These are phyloP conservation scores for Varanus komodoensis DNA, from an alignment of 2,113 vertebrate species.

Conservation along the genomic window DNA sequence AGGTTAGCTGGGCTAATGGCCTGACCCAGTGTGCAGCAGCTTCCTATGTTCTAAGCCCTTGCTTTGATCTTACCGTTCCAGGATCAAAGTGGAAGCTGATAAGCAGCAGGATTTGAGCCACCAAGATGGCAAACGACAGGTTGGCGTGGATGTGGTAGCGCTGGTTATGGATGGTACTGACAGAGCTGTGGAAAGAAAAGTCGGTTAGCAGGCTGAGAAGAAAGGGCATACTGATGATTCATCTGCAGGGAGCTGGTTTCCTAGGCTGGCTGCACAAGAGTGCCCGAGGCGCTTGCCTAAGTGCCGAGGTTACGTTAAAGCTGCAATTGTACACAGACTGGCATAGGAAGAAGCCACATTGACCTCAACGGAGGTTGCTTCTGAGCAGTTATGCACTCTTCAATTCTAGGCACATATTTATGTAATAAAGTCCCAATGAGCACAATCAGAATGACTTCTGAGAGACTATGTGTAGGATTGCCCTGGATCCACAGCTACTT, in stretches of 20 bases:
- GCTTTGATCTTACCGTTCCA: constrained; percentile 78
- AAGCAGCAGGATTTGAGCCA: constrained; percentile 93
- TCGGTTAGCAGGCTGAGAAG: accelerated
- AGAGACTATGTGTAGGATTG: background rate
- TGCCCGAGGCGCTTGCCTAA: background rate
- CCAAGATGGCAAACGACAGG: constrained; percentile 90
- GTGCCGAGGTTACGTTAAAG: background rate
- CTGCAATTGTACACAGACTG: background rate
- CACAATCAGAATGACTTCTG: background rate
- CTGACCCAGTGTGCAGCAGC: too few species aligned
- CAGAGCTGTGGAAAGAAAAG: constrained; percentile 78
- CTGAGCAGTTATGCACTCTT: background rate
- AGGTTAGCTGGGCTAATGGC: too few species aligned
- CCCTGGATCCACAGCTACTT: too few species aligned
- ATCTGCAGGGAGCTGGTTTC: background rate
- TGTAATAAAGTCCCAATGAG: background rate
- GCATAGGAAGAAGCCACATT: background rate
- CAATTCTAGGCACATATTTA: background rate
- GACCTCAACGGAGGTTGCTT: too few species aligned
- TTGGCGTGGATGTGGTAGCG: constrained; percentile 98
- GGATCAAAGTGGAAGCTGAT: constrained; percentile 88
- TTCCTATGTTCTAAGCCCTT: background rate
- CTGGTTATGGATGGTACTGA: constrained; percentile 94
- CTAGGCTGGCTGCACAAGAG: accelerated
- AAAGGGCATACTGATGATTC: accelerated